Conservation (phyloP, 2,888 invertebrate genomes). For the Mythimna ferrago region DNA sequence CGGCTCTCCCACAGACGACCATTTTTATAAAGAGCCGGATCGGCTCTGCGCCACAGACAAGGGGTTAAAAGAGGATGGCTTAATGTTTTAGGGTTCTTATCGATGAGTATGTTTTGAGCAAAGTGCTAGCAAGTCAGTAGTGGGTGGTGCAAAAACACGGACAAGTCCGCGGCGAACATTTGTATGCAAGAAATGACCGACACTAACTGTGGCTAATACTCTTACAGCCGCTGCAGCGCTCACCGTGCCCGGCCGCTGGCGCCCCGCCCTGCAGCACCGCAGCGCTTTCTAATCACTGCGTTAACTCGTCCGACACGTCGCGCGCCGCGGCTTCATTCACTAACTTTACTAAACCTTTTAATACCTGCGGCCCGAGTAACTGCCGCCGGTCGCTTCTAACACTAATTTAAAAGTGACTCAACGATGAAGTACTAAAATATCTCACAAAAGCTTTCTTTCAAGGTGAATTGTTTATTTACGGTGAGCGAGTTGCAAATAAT, state of each 20-base stretch:
- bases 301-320: constrained; percentile 11
- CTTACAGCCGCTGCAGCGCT: constrained; percentile 8
- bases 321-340: constrained; percentile 10
- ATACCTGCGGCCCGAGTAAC: neutral
- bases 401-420: neutral
- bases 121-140: neutral
- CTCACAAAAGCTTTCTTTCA: constrained; percentile 16
- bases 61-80: neutral
- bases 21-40: no score
- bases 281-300: constrained; percentile 35
- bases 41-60: no score
- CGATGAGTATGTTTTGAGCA: neutral
- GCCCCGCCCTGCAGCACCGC: constrained; percentile 2
- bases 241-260: neutral
- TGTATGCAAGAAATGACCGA: constrained; percentile 8
- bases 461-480: constrained; percentile 26
- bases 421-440: constrained; percentile 1
- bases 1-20: no score
- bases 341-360: constrained; percentile 35
- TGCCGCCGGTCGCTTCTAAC: neutral
- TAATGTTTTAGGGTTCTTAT: neutral
- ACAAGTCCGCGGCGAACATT: neutral
- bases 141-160: neutral
- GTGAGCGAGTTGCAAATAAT: constrained; percentile 43
- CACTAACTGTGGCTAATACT: constrained; percentile 18